Percentiles rank a stretch among this genome's conserved stretches.
phyloP scores from a whole-genome alignment of 2,113 vertebrate species.

The Lepus americanus region DNA sequence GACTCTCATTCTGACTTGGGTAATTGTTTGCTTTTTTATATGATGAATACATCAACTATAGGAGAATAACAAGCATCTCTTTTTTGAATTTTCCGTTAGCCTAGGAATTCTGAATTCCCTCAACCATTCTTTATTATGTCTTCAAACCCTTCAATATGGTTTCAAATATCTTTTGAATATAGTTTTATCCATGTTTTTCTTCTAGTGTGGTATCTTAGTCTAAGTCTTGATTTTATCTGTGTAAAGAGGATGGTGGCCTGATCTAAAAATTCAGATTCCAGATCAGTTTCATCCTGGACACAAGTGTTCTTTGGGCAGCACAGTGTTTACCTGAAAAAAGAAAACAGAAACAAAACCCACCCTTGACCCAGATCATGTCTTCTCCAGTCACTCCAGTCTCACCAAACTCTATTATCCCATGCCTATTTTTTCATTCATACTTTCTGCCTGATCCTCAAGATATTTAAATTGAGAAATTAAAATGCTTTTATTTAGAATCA shows the following conservation, averaged over 20 bases:
- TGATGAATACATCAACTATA: neutral
- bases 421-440: neutral
- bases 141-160: neutral
- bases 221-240: neutral
- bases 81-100: neutral
- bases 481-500: neutral
- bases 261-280: conserved; percentile 2
- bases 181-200: neutral
- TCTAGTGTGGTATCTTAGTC: neutral
- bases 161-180: neutral
- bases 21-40: neutral
- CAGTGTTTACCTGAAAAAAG: neutral
- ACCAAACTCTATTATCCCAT: neutral
- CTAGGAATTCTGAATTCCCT: neutral
- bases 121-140: neutral
- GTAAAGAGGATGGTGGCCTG: neutral
- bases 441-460: neutral
- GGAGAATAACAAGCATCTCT: neutral
- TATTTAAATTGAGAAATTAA: neutral
- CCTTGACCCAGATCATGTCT: neutral
- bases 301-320: neutral
- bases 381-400: neutral
- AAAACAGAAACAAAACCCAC: no score
- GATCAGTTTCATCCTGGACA: neutral
- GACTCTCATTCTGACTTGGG: neutral